Percentiles rank a stretch among this genome's conserved stretches.
phyloP scores from a whole-genome alignment of 2,888 invertebrate genomes.

The Melanotus villosus region DNA sequence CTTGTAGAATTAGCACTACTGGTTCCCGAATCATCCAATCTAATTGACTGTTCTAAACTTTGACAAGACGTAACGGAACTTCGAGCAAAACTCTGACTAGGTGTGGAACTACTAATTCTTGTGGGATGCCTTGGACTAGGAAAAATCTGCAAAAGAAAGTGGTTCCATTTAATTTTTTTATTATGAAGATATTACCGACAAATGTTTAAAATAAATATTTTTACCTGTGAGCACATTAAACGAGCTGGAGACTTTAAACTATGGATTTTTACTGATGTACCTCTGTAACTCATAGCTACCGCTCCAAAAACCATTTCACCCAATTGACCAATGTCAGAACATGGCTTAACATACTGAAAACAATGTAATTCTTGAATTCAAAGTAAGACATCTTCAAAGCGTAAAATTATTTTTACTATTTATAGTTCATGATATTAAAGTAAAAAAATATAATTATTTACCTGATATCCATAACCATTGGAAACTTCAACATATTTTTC shows the following conservation, averaged over 20 bases:
- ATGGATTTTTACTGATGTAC: constrained; percentile 89
- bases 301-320: constrained; percentile 96
- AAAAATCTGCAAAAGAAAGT: constrained; percentile 57
- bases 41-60: constrained; percentile 60
- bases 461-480: constrained; percentile 77
- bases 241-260: constrained; percentile 68
- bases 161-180: constrained; percentile 1
- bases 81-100: constrained; percentile 55
- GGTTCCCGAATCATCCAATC: constrained; percentile 62
- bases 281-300: constrained; percentile 89
- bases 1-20: constrained; percentile 62
- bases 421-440: too few relatives aligned
- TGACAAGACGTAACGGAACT: constrained; percentile 53
- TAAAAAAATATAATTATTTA: constrained; percentile 63
- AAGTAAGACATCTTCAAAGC: too few relatives aligned
- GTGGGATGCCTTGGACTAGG: constrained; percentile 60
- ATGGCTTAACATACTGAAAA: constrained; percentile 76
- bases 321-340: constrained; percentile 79
- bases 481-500: constrained; percentile 74
- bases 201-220: too few relatives aligned
- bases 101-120: constrained; percentile 54
- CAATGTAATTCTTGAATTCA: too few relatives aligned
- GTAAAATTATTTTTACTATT: too few relatives aligned
- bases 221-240: constrained; percentile 70
- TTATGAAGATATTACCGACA: neutral